Base-by-base conservation (phyloP, 2,797 vertebrate species). In the Psittacula echo region DNA sequence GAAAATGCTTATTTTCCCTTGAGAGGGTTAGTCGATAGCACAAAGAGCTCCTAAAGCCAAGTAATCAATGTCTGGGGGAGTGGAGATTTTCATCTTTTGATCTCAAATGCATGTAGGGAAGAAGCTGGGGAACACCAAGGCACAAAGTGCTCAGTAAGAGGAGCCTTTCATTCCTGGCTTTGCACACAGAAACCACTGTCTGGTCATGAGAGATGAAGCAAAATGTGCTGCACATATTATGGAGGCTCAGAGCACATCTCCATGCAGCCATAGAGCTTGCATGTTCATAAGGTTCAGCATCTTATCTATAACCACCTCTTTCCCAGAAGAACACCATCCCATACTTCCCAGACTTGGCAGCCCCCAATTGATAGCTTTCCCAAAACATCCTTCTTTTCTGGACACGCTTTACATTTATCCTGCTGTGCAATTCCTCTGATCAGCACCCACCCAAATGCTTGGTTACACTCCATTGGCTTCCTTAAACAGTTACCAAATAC, bases 41-140 rank as follows among this genome's bases (percentile, higher is more conserved):
- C 73, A 58, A 62, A 91, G 76, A 77, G 58, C 79, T 89, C 73
- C 79, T 74, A 27, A 83, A 91, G 73, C 73, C 56, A 45, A 42
- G 11, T 32, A 37, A 81, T 81, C 8, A 0, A 85, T 48, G 58
- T 7, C 29, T 37, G 66, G 58, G 48, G 51, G 37, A 60, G 65
- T 1, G 1, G 72, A 73, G 64, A 29, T 81, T 70, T 80, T 73
- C n/a, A 27, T 37, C 81, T 82, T 84, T 24, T 32, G 71, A 22
- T 79, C 45, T 48, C 47, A 23, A 21, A 23, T 0, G 7, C 1
- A 0, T 0, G 0, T 5, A 5, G 29, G 9, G 39, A 56, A 66
- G 71, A 8, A 72, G 70, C 80, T 65, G 66, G 34, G 75, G 86
- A 56, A 62, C 85, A 67, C 44, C 0, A 6, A 85, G 50, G 44